Evolutionary conservation across 2,113 vertebrate species (phyloP).

Genomic region (Gulo gulo): DNA sequence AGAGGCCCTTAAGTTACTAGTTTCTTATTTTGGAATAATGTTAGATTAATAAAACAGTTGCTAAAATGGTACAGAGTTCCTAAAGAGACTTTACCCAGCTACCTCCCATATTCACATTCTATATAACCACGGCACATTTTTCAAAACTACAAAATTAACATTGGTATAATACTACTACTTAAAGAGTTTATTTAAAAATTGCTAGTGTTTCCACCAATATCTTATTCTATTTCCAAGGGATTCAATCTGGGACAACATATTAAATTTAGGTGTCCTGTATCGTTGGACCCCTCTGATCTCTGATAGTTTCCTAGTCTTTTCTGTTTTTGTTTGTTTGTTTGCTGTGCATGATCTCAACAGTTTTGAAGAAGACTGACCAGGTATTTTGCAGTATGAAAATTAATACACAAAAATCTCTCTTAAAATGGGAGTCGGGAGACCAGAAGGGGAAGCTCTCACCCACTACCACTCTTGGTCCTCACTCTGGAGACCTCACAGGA

Average conservation of each 20-base stretch:
- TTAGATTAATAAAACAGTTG: neutral
- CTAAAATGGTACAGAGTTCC: neutral
- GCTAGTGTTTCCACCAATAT: neutral
- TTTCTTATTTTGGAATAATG: neutral
- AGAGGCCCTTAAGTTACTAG: neutral
- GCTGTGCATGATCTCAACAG: neutral
- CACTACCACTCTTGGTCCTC: neutral
- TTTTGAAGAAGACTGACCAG: neutral
- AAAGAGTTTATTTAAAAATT: neutral
- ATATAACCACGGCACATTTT: neutral
- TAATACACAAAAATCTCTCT: neutral
- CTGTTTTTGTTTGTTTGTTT: neutral
- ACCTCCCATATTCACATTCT: neutral
- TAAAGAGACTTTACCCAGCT: neutral
- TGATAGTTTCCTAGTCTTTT: neutral
- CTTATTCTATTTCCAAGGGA: neutral
- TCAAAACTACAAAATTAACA: neutral
- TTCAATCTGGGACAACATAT: fast-evolving
- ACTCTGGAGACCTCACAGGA: neutral
- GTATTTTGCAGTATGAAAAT: neutral
- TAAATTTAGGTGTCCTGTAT: neutral
- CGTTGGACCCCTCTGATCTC: neutral
- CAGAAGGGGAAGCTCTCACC: neutral
- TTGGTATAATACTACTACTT: neutral
- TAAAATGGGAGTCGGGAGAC: neutral